Evolutionary conservation across 1,140 invertebrate species (phyloP).

Genomic region (Drosophila obscura): DNA sequence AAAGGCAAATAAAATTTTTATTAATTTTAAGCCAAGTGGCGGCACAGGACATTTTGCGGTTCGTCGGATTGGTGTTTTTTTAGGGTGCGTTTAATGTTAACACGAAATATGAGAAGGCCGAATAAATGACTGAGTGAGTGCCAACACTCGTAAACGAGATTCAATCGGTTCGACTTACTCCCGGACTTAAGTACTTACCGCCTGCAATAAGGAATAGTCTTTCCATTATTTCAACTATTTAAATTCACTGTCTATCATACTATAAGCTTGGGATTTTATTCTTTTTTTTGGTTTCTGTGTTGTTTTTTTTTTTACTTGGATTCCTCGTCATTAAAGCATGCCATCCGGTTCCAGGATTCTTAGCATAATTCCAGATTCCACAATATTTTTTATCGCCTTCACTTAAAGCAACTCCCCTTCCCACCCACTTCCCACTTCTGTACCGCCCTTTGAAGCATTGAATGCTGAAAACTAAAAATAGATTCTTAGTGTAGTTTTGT

Average conservation of each 20-base stretch:
- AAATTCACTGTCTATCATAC: too few species aligned
- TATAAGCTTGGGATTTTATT: too few species aligned
- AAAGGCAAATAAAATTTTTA: slow-evolving; percentile 79
- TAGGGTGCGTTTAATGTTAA: slow-evolving; percentile 70
- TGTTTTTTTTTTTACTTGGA: neutral
- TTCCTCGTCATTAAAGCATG: slow-evolving; percentile 29
- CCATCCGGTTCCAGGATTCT: slow-evolving; percentile 21
- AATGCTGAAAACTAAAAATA: slow-evolving; percentile 38
- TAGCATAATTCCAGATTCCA: slow-evolving; percentile 42
- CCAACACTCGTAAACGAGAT: slow-evolving; percentile 10
- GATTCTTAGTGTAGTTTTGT: slow-evolving; percentile 30
- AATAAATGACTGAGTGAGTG: slow-evolving; percentile 12
- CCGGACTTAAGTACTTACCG: too few species aligned
- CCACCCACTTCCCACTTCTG: neutral
- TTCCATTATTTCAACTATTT: too few species aligned
- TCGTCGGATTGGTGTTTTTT: slow-evolving; percentile 7
- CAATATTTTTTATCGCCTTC: slow-evolving; percentile 39
- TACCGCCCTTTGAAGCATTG: slow-evolving; percentile 5
- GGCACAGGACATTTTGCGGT: slow-evolving; percentile 11
- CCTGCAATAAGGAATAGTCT: too few species aligned
- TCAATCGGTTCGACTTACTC: neutral
- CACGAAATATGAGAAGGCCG: slow-evolving; percentile 52
- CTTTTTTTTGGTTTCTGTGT: too few species aligned
- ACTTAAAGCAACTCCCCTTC: slow-evolving; percentile 37
- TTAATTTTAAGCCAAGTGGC: slow-evolving; percentile 46